Base-by-base conservation (phyloP, 1,140 invertebrate species). In the Sycobia sp. region DNA sequence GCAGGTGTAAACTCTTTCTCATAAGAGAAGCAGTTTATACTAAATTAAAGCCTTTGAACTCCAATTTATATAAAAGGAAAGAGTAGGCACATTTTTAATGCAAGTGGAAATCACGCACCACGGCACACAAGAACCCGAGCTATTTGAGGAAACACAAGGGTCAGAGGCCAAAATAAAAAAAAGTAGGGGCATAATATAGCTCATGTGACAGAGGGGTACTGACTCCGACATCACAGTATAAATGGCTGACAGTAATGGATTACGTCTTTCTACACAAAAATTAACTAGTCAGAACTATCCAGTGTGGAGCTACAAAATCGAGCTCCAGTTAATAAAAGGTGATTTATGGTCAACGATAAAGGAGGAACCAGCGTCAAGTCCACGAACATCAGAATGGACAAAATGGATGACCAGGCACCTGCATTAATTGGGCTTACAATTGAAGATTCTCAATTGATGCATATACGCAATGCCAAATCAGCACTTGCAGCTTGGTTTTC, bases 251-350 rank as follows among this genome's bases (percentile, higher is more conserved):
- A 11, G 38, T n/a, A 4, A 7, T 4, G 38, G 38, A 39, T 39
- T 11, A 9, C 8, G n/a, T 4, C n/a, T 9, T 39, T 8, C 43
- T 10, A 50, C 32, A n/a, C 29, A 36, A 53, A 66, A 60, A 50
- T 46, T 68, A 13, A 49, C 46, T 25, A 49, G 34, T n/a, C 47
- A 32, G n/a, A 66, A 62, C 39, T 62, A 62, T 36, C 22, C 29
- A 36, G 25, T 58, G 16, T 66, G 67, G 59, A 68, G 56, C 11
- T 68, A 62, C 13, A 57, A 63, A 32, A 56, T 68, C 29, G 59
- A 66, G 58, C 46, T 68, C 9, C 13, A 63, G 32, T 29, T 68
- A 11, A 54, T 68, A 36, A 51, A 66, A 9, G 58, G 60, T 32
- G 34, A 66, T 14, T 57, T 68, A 41, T 68, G 63, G 49, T 3